Percentiles rank a stretch among this genome's conserved stretches.
These are phyloP conservation scores for Bicyclus anynana DNA, from an alignment of 1,140 invertebrate species.

Conservation along the genomic window DNA sequence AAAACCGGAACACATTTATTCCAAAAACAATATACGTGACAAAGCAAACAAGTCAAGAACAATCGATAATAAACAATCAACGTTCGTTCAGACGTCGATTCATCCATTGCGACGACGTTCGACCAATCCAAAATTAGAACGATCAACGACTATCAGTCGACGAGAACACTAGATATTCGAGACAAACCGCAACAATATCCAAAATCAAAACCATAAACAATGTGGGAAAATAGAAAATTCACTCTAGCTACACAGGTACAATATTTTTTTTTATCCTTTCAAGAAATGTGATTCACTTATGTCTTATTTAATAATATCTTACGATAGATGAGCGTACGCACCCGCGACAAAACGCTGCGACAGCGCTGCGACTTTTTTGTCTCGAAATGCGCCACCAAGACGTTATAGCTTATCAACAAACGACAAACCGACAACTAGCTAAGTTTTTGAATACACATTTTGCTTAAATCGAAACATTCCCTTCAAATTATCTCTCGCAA, in stretches of 20 bases:
- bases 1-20: slow-evolving; percentile 22
- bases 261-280: slow-evolving; percentile 38
- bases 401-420: slow-evolving; percentile 42
- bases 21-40: slow-evolving; percentile 21
- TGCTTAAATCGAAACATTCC: slow-evolving; percentile 54
- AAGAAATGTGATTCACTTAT: slow-evolving; percentile 68
- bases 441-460: slow-evolving; percentile 63
- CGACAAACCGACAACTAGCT: slow-evolving; percentile 63
- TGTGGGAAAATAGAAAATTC: slow-evolving; percentile 55
- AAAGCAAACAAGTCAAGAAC: slow-evolving; percentile 17
- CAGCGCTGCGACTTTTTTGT: slow-evolving; percentile 18
- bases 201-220: slow-evolving; percentile 39
- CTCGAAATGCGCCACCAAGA: slow-evolving; percentile 24
- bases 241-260: slow-evolving; percentile 75
- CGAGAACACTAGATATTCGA: slow-evolving; percentile 7
- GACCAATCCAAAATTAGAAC: slow-evolving; percentile 15
- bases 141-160: slow-evolving; percentile 11
- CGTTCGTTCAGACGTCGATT: slow-evolving; percentile 7
- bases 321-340: slow-evolving; percentile 44
- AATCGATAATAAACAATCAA: slow-evolving; percentile 13
- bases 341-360: slow-evolving; percentile 19
- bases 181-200: slow-evolving; percentile 54
- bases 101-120: neutral
- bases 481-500: slow-evolving; percentile 8
- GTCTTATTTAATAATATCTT: slow-evolving; percentile 53